Evolutionary conservation across 2,888 invertebrate genomes (phyloP), one percentile per base, ranked within the genome.

Genomic region (Drosophila mimica): DNA sequence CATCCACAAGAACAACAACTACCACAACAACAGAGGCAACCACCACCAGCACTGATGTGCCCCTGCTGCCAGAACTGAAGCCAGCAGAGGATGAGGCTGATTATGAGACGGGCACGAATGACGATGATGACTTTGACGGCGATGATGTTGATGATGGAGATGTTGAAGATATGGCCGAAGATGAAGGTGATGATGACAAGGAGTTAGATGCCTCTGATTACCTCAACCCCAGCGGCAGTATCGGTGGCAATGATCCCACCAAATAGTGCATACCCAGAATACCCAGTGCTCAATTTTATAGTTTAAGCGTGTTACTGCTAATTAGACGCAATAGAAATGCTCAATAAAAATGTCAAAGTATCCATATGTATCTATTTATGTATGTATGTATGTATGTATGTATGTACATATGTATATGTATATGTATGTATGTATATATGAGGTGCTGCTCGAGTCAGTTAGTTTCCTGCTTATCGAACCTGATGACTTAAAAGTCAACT

Each of bases 161-260:
- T 9, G 28, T 58, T 1, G 17, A 1, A 17, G 15, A 53, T 15
- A 25, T 25, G 25, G 28, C 6, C n/a, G 43, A 72, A 1, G n/a
- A 0, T 25, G 15, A 34, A 11, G 28, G 17, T 13, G 36, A 46
- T 15, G 31, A 8, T 13, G 64, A 51, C 0, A 20, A 48, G 20
- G 65, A 54, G 15, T 4, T n/a, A 8, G 43, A 72, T 28, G 15
- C 11, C 7, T n/a, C 1, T 0, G 65, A 52, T 6, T 56, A 25
- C 6, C 0, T 17, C 0, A 65, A 60, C 48, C 8, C 3, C 1
- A 36, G 38, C 28, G 74, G 60, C 28, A 66, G 74, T 53, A 74
- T 74, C 31, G 73, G 74, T 17, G 61, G 74, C 38, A 59, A 52
- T 28, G 74, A 74, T 49, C n/a, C 17, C 9, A 25, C 43, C 6